Conservation (phyloP, 2,888 invertebrate genomes). For the Ormia ochracea region DNA sequence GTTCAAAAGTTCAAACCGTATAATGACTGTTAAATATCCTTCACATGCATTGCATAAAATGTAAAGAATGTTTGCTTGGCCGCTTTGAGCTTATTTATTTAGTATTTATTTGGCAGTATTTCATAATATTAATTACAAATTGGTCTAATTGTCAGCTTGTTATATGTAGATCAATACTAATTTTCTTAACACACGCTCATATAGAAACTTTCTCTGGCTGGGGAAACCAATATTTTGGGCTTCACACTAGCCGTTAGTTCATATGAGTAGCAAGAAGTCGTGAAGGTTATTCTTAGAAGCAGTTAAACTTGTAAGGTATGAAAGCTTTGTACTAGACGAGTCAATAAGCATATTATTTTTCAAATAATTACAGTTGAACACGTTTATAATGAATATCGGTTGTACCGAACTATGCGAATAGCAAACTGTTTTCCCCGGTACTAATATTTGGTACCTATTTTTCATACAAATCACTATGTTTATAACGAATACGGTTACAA, state of each 20-base stretch:
- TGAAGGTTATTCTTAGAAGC: too few species aligned
- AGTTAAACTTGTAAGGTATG: too few species aligned
- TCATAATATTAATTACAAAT: constrained; percentile 40
- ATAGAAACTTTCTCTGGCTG: neutral
- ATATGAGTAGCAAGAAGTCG: neutral
- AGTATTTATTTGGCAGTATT: constrained; percentile 27
- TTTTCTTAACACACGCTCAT: neutral
- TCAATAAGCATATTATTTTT: too few species aligned
- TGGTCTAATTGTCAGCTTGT: constrained; percentile 35
- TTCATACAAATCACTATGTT: too few species aligned
- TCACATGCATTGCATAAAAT: neutral
- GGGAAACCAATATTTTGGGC: constrained; percentile 2
- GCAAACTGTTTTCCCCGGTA: too few species aligned
- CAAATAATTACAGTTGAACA: too few species aligned
- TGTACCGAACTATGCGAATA: too few species aligned
- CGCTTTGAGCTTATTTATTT: neutral
- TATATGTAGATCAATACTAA: neutral
- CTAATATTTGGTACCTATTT: too few species aligned
- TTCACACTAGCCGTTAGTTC: neutral
- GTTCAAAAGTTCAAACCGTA: constrained; percentile 46
- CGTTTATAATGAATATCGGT: too few species aligned
- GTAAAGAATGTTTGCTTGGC: neutral
- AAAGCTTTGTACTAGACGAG: too few species aligned
- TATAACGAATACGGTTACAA: too few species aligned
- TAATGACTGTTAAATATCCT: constrained; percentile 27